Conservation (phyloP, 1,140 invertebrate genomes). For the Drosophila gunungcola region DNA sequence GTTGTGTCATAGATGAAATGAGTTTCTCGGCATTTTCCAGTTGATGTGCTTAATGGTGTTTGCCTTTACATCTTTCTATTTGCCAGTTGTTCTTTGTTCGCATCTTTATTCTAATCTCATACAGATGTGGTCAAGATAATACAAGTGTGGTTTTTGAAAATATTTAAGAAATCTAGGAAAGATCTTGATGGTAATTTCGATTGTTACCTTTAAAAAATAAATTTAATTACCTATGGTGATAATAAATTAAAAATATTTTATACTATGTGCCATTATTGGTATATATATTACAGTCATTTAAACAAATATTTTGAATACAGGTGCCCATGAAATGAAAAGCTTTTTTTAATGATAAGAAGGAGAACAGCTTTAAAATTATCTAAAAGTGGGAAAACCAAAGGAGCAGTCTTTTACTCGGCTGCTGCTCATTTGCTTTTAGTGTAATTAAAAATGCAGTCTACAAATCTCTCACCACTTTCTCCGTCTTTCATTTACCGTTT, state of each 20-base stretch:
- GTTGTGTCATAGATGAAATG: conserved; percentile 68
- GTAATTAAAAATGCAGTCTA: conserved; percentile 73
- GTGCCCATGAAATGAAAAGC: conserved; percentile 2
- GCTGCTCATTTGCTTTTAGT: conserved; percentile 64
- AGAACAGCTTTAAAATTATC: conserved; percentile 38
- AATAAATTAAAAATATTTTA: too few relatives aligned
- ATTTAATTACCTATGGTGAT: too few relatives aligned
- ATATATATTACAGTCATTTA: too few relatives aligned
- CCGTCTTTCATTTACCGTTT: conserved; percentile 20
- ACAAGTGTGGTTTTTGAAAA: background rate
- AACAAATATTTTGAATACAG: too few relatives aligned
- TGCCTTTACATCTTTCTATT: conserved; percentile 77
- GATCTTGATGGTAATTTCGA: too few relatives aligned
- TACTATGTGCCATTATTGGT: too few relatives aligned
- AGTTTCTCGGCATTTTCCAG: conserved; percentile 76
- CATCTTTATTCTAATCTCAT: conserved; percentile 75
- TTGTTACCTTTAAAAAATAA: too few relatives aligned
- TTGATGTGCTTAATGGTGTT: conserved; percentile 82
- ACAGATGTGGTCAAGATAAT: conserved; percentile 19
- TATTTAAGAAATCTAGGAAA: too few relatives aligned
- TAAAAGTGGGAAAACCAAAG: conserved; percentile 14
- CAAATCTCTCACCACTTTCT: conserved; percentile 52
- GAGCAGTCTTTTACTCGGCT: conserved; percentile 40
- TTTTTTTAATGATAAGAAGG: conserved; percentile 14
- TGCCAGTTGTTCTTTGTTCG: conserved; percentile 37